phyloP scores from a whole-genome alignment of 2,797 vertebrate species.

The Enteromius radiatus region DNA sequence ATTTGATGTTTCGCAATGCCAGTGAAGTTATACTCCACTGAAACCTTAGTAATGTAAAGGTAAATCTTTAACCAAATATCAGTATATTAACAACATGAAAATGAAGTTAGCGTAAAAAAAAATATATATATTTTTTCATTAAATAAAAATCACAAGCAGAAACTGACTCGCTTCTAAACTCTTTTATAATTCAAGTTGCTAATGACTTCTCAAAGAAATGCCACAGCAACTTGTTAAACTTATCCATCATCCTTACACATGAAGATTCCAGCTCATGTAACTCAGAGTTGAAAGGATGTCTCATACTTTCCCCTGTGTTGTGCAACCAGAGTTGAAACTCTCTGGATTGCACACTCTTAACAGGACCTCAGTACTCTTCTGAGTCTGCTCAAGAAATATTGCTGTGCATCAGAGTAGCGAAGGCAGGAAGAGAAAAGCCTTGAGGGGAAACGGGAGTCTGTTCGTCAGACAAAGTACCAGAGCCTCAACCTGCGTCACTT shows the following conservation, averaged over 20 bases:
- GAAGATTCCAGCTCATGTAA: conserved; percentile 11
- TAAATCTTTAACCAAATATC: neutral
- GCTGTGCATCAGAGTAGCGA: conserved; percentile 34
- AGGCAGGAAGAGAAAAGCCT: conserved; percentile 55
- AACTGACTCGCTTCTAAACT: neutral
- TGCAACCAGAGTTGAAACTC: conserved; percentile 35
- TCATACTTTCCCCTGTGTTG: conserved; percentile 28
- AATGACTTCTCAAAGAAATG: conserved; percentile 25
- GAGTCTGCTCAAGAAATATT: conserved; percentile 51
- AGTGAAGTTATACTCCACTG: neutral
- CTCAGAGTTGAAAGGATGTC: conserved; percentile 15
- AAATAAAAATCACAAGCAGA: neutral
- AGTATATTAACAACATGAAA: neutral
- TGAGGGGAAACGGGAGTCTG: conserved; percentile 64
- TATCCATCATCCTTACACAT: neutral
- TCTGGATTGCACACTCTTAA: conserved; percentile 36
- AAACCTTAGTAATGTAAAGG: neutral
- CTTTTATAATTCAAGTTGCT: neutral
- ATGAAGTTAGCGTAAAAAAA: neutral
- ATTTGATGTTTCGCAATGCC: neutral
- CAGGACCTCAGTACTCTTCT: conserved; percentile 28
- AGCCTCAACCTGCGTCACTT: conserved; percentile 84
- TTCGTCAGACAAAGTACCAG: conserved; percentile 77
- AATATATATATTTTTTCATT: neutral
- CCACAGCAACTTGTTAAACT: conserved; percentile 15